A percentile compares a stretch with the other conserved stretches of the same genome.
These are phyloP conservation scores for Rambutsinella grinnellia DNA, from an alignment of 2,888 invertebrate genomes.

Conservation along the genomic window DNA sequence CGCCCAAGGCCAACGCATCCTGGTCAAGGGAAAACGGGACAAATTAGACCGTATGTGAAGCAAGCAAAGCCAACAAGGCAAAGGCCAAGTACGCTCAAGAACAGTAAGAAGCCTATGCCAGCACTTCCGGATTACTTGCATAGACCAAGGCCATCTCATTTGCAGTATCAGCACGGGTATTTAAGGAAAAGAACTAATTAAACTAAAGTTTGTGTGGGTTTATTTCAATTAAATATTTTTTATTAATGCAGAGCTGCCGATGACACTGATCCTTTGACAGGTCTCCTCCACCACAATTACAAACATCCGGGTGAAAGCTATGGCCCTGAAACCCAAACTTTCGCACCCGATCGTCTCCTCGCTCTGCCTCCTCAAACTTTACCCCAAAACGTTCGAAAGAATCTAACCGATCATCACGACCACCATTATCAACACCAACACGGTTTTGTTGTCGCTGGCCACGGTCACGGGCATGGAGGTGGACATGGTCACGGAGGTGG, in stretches of 20 bases:
- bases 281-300: slow-evolving; percentile 56
- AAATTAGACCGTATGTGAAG: slow-evolving; percentile 48
- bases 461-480: slow-evolving; percentile 41
- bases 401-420: slow-evolving; percentile 62
- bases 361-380: slow-evolving; percentile 59
- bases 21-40: background rate
- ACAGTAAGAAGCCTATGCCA: slow-evolving; percentile 51
- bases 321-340: slow-evolving; percentile 49
- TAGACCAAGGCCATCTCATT: slow-evolving; percentile 64
- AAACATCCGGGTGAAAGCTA: slow-evolving; percentile 58
- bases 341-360: slow-evolving; percentile 59
- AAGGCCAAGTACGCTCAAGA: too few species aligned
- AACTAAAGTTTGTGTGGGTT: too few species aligned
- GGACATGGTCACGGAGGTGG: slow-evolving; percentile 38
- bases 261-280: slow-evolving; percentile 62
- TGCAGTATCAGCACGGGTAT: slow-evolving; percentile 66
- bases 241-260: slow-evolving; percentile 63
- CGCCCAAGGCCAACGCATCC: slow-evolving; percentile 39
- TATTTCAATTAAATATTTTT: too few species aligned
- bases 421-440: slow-evolving; percentile 59
- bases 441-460: slow-evolving; percentile 46
- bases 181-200: too few species aligned
- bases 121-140: slow-evolving; percentile 63
- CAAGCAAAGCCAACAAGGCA: slow-evolving; percentile 36
- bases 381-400: slow-evolving; percentile 58